A percentile compares a stretch with the other conserved stretches of the same genome.
These are phyloP conservation scores for Troides helena DNA, from an alignment of 2,888 invertebrate genomes.

Conservation along the genomic window DNA sequence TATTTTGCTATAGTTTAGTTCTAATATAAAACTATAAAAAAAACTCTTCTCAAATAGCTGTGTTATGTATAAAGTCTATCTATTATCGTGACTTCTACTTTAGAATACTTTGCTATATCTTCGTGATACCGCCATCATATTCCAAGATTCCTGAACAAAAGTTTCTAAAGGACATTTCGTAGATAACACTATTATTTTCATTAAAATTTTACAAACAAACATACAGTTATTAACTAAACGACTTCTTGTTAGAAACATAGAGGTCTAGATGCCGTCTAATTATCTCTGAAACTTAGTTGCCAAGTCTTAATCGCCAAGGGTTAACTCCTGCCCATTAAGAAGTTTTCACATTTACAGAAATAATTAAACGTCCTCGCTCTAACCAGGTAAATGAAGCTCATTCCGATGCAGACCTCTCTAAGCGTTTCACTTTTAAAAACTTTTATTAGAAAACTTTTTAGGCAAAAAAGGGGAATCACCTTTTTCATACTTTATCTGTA, in stretches of 20 bases:
- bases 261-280: conserved; percentile 13
- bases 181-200: no score
- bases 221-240: background rate
- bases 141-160: no score
- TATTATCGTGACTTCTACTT: no score
- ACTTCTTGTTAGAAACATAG: background rate
- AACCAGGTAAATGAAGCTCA: conserved; percentile 38
- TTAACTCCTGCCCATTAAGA: conserved; percentile 46
- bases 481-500: background rate
- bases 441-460: conserved; percentile 42
- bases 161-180: no score
- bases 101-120: no score
- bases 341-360: conserved; percentile 75
- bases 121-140: no score
- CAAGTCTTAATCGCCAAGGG: conserved; percentile 58
- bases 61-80: no score
- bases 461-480: background rate
- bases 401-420: conserved; percentile 59
- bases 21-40: no score
- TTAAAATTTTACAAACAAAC: background rate
- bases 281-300: conserved; percentile 17
- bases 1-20: no score
- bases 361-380: conserved; percentile 55
- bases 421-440: conserved; percentile 73
- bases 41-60: no score